Evolutionary conservation across 2,888 invertebrate species (phyloP).

Genomic region (Rotaria magnacalcarata): DNA sequence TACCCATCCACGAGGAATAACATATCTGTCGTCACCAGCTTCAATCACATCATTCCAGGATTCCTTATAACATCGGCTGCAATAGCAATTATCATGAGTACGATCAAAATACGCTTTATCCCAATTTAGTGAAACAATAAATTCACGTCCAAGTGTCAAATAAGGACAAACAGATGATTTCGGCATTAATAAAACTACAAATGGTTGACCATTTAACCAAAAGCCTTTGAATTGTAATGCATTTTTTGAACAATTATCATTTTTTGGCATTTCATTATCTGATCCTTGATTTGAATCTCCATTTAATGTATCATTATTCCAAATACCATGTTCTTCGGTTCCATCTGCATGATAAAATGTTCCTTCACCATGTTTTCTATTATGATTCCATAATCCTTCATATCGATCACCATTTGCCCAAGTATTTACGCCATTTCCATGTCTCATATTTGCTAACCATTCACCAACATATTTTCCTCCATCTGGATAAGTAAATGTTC

Average conservation of each 20-base stretch:
- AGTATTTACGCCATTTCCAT: not conserved
- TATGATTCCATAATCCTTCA: not conserved
- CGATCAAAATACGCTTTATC: not conserved
- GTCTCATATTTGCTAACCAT: not conserved
- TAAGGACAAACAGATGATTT: not conserved
- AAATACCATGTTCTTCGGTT: not conserved
- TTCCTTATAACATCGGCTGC: not conserved
- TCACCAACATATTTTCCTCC: not conserved
- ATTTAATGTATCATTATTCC: not conserved
- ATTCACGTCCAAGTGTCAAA: not conserved
- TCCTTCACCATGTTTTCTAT: not conserved
- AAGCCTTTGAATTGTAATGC: not conserved
- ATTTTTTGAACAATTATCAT: not conserved
- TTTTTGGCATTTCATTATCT: too few species aligned
- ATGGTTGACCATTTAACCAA: not conserved
- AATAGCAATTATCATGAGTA: not conserved
- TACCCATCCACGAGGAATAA: constrained; percentile 11
- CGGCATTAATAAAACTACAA: not conserved
- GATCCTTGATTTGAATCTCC: not conserved
- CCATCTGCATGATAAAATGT: not conserved
- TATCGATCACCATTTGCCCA: not conserved
- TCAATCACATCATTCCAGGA: not conserved
- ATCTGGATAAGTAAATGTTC: not conserved
- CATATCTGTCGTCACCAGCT: not conserved
- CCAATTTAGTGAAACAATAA: not conserved